Conservation (phyloP, 2,797 vertebrate genomes). For the Oophaga sylvatica region DNA sequence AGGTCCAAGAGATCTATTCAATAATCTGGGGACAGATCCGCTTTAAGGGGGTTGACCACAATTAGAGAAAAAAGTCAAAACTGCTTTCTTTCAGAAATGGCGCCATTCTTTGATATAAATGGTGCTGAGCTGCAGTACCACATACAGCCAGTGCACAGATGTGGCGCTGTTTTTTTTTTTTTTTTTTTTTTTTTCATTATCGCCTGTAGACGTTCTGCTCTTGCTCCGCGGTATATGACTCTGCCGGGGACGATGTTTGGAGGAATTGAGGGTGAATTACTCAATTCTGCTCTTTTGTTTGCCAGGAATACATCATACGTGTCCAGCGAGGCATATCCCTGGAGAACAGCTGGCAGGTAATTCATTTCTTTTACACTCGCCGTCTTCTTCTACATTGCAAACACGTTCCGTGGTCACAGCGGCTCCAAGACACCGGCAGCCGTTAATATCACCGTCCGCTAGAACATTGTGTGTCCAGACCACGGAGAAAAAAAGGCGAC, state of each 20-base stretch:
- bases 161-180: neutral
- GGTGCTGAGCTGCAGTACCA: neutral
- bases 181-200: neutral
- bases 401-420: neutral
- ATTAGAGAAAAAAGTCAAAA: neutral
- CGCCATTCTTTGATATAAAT: neutral
- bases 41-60: neutral
- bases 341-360: constrained; percentile 98
- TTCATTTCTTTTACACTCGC: constrained; percentile 33
- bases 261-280: neutral
- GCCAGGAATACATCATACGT: constrained; percentile 94
- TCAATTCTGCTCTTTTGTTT: constrained; percentile 22
- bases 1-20: too few relatives aligned
- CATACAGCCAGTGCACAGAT: neutral
- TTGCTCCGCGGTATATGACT: neutral
- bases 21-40: neutral
- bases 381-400: neutral
- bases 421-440: neutral
- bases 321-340: constrained; percentile 92
- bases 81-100: neutral
- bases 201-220: neutral
- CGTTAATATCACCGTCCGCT: too few relatives aligned
- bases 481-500: neutral
- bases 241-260: neutral
- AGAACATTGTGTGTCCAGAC: neutral